phyloP scores from a whole-genome alignment of 2,888 invertebrate species.

The Drosophila anomalata region DNA sequence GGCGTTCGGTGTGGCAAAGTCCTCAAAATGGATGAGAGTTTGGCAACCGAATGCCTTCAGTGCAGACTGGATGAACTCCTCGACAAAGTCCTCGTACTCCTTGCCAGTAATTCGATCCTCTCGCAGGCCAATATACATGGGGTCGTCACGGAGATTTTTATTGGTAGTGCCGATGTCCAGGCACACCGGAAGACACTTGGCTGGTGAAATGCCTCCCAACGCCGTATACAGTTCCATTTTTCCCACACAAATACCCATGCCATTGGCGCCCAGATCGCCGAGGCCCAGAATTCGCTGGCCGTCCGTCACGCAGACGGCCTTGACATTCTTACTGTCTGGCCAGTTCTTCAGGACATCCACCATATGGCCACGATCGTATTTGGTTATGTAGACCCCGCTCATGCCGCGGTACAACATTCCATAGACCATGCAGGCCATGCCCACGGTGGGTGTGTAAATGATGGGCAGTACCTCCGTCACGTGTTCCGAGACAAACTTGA shows the following conservation, averaged over 20 bases:
- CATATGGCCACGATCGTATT: constrained; percentile 52
- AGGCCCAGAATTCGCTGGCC: constrained; percentile 65
- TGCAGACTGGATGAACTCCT: constrained; percentile 54
- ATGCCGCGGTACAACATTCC: constrained; percentile 94
- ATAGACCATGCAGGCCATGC: constrained; percentile 96
- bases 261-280: constrained; percentile 67
- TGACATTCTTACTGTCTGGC: constrained; percentile 45
- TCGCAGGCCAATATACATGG: constrained; percentile 58
- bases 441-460: constrained; percentile 98
- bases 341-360: constrained; percentile 58
- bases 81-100: constrained; percentile 61
- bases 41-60: constrained; percentile 35
- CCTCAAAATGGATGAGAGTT: constrained; percentile 68
- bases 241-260: constrained; percentile 68
- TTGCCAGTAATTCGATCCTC: constrained; percentile 50
- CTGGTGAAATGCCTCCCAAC: constrained; percentile 49
- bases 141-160: constrained; percentile 50
- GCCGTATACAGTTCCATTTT: constrained; percentile 67
- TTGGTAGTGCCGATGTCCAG: constrained; percentile 67
- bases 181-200: constrained; percentile 41
- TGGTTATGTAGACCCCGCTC: constrained; percentile 90
- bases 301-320: constrained; percentile 64
- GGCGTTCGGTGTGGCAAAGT: constrained; percentile 66
- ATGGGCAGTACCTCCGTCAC: constrained; percentile 96
- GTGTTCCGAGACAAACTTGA: constrained; percentile 91